Percentiles rank a stretch among this genome's conserved stretches.
Conservation (phyloP, 2,797 vertebrate species). For the Darevskia nairensis region DNA sequence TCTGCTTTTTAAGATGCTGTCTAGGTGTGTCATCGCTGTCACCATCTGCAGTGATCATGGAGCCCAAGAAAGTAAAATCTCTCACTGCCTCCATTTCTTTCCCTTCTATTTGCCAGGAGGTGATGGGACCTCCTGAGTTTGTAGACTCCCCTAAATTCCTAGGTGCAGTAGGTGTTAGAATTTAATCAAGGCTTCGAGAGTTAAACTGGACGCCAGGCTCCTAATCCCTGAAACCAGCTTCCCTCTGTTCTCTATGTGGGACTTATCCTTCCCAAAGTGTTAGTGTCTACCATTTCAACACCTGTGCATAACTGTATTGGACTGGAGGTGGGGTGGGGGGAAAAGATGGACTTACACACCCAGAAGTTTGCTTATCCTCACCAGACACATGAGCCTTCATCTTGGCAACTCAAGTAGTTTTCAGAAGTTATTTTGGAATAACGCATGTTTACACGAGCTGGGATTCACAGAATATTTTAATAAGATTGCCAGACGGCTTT, state of each 20-base stretch:
- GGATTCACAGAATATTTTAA: neutral
- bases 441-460: slow-evolving; percentile 20
- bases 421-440: neutral
- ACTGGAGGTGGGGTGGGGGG: neutral
- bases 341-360: neutral
- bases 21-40: too few relatives aligned
- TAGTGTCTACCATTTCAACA: neutral
- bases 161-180: too few relatives aligned
- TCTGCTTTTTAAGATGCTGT: too few relatives aligned
- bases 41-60: too few relatives aligned
- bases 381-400: neutral
- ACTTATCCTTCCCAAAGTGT: neutral
- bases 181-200: too few relatives aligned
- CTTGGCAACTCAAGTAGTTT: neutral
- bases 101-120: too few relatives aligned
- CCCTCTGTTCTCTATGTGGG: neutral
- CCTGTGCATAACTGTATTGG: neutral
- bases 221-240: neutral
- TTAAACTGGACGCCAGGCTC: too few relatives aligned
- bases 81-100: too few relatives aligned
- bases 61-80: too few relatives aligned
- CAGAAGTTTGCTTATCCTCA: neutral
- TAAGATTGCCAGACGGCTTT: neutral
- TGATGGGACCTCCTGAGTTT: too few relatives aligned
- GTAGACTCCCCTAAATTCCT: too few relatives aligned